Conservation (phyloP, 2,797 vertebrate genomes). For the Sebastolobus altivelis region DNA sequence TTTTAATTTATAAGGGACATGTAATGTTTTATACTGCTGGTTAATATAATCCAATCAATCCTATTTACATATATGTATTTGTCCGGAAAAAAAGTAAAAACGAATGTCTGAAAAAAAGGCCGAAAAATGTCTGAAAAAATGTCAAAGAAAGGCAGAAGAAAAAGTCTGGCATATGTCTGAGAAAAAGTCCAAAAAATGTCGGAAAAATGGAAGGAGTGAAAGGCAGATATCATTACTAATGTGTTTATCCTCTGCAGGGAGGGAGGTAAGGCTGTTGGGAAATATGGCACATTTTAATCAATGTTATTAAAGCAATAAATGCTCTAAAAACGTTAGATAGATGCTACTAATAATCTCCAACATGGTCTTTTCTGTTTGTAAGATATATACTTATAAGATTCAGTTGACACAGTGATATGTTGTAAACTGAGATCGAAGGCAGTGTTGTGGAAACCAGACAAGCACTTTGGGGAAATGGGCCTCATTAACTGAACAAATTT, state of each 20-base stretch:
- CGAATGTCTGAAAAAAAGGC: too few relatives aligned
- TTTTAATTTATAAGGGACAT: too few relatives aligned
- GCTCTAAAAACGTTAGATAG: neutral
- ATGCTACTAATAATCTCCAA: neutral
- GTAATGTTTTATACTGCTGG: too few relatives aligned
- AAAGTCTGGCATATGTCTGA: too few relatives aligned
- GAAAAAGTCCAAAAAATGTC: too few relatives aligned
- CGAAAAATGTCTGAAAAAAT: too few relatives aligned
- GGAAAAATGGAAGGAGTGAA: neutral
- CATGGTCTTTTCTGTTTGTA: neutral
- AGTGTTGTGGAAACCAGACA: slow-evolving; percentile 15
- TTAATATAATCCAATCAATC: too few relatives aligned
- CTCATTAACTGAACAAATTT: slow-evolving; percentile 29
- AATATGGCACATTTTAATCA: neutral
- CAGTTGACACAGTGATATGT: neutral
- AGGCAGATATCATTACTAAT: neutral
- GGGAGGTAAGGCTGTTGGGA: neutral
- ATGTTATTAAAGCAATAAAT: neutral
- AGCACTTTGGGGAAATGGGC: slow-evolving; percentile 35
- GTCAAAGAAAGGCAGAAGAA: too few relatives aligned
- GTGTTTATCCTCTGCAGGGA: neutral
- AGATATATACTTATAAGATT: neutral
- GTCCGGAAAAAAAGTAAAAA: too few relatives aligned
- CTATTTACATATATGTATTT: too few relatives aligned
- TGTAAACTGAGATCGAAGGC: neutral